These are phyloP conservation scores for Synergus gifuensis DNA, from an alignment of 2,888 invertebrate genomes.

Conservation along the genomic window DNA sequence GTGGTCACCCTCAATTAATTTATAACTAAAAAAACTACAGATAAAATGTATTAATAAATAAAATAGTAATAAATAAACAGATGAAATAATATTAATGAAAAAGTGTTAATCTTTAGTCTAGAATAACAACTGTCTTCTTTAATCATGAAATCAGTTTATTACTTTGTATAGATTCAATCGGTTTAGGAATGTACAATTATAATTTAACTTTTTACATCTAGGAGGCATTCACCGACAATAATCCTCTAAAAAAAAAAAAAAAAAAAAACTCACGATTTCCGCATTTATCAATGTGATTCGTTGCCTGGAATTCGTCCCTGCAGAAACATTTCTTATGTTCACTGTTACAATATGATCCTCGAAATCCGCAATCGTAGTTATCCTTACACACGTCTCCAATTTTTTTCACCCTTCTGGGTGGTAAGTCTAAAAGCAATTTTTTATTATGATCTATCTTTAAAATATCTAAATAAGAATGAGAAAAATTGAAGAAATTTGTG, in stretches of 20 bases:
- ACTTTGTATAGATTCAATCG: background rate
- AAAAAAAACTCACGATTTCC: constrained; percentile 84
- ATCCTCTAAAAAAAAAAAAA: background rate
- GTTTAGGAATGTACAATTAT: background rate
- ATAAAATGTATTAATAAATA: no score
- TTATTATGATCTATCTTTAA: background rate
- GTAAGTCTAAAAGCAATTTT: constrained; percentile 17
- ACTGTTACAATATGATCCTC: constrained; percentile 85
- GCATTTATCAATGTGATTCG: constrained; percentile 91
- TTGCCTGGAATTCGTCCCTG: constrained; percentile 84
- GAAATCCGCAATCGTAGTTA: constrained; percentile 86
- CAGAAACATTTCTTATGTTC: constrained; percentile 86
- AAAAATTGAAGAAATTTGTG: background rate
- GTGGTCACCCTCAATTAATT: no score
- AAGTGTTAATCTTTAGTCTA: background rate
- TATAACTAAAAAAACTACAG: no score
- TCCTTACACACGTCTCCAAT: constrained; percentile 88
- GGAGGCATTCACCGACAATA: constrained; percentile 7
- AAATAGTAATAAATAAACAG: no score
- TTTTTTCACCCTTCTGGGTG: constrained; percentile 80
- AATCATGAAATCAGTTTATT: background rate
- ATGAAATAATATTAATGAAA: no score
- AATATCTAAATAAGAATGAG: background rate
- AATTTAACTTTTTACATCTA: constrained; percentile 25
- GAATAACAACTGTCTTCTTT: background rate